Evolutionary conservation across 2,888 invertebrate genomes (phyloP), one percentile per base, ranked within the genome.

Genomic region (Carterocephalus palaemon): DNA sequence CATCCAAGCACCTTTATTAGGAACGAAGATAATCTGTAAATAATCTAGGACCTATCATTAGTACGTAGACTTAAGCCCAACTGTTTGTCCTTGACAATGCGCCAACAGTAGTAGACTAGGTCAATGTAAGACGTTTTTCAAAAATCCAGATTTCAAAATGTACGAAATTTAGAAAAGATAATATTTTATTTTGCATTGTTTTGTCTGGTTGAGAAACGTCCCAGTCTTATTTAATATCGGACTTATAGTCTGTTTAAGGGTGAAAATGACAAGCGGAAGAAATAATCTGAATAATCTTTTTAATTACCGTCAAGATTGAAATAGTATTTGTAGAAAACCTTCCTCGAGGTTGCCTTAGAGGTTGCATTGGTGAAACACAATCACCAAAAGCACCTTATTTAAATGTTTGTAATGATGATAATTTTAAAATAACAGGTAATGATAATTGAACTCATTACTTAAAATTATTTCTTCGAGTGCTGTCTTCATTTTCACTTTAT

Each of bases 41-140:
- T 42, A 20, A 24, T 6, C 28, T 32, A 42, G 26, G 33, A 32
- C 15, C 23, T 41, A 31, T 13, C 12, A 8, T 41, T 34, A 42
- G 34, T 42, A 24, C 1, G 17, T 13, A 34, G 34, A 20, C 8
- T 13, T 42, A 42, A 42, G 34, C 15, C 22, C 15, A 26, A 22
- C 7, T 43, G 23, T 46, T 40, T 42, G 45, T 39, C 49, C 49
- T 80, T 78, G 82, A 81, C 81, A 81, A 80, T 80, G 82, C 80
- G 82, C 82, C 81, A 77, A 71, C 33, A 10, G 41, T 26, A 15
- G 32, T 24, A 32, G n/a, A n/a, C n/a, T n/a, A n/a, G n/a, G n/a
- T 63, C 48, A 32, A 50, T 53, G 45, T 56, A 38, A 24, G 47
- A 57, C 54, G 55, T 57, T 53, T 58, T 58, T 52, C 55, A 53